Evolutionary conservation across 2,113 vertebrate genomes (phyloP), one percentile per base, ranked within the genome.

Genomic region (Cisticola juncidis): DNA sequence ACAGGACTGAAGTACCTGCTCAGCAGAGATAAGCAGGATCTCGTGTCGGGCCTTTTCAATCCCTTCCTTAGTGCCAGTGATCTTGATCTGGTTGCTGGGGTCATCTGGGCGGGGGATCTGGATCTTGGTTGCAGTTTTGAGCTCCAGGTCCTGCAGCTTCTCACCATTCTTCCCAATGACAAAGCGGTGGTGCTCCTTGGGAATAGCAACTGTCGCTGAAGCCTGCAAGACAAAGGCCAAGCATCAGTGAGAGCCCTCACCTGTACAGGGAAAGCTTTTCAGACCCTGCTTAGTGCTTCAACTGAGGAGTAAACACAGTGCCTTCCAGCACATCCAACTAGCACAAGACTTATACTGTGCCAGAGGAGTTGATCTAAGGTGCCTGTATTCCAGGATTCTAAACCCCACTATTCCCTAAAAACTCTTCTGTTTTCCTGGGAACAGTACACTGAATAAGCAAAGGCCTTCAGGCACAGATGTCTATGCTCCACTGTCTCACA

Each of bases 101-200:
- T 99, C 99, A 29, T 99, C 99, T 4, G 99, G 99, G 97, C 99
- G 98, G 84, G 99, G 99, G 97, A 99, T 99, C 98, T 99, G 99
- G 98, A 99, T 99, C 98, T 99, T 99, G 95, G 99, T 99, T 97
- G 99, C 99, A 71, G 99, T 99, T 98, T 99, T 99, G 66, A 99
- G 98, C 97, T 99, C 99, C 23, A 99, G 97, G 97, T 99, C 99
- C 98, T 99, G 99, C 86, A 99, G 98, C 96, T 99, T 99, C 98
- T 99, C 99, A 86, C 99, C 99, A 6, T 99, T 99, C 97, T 99
- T 99, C 93, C 99, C 99, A 35, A 99, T 99, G 86, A 99, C 99
- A 98, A 99, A 99, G 94, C 99, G 99, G 88, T 99, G 99, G 95
- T 99, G 99, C 76, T 99, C 99, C 91, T 99, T 99, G 78, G 99